These are phyloP conservation scores for Podarcis raffonei DNA, from an alignment of 2,113 vertebrate species.

Conservation along the genomic window DNA sequence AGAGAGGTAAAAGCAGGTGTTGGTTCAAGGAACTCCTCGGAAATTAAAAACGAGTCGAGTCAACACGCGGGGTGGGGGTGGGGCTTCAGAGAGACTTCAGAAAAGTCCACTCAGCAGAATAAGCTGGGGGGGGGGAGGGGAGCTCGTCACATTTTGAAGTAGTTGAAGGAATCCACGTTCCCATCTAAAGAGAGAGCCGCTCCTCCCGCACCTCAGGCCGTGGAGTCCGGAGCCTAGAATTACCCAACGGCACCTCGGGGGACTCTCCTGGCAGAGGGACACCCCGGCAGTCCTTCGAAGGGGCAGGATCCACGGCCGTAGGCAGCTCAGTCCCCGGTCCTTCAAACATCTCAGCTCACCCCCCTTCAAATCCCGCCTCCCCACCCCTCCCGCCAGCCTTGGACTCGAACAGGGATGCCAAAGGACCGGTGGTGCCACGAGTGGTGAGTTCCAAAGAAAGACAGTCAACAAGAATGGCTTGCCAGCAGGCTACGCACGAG, in stretches of 20 bases:
- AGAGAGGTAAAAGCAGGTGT: too few species aligned
- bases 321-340: neutral
- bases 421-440: neutral
- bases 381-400: too few species aligned
- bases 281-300: neutral
- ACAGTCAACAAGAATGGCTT: neutral
- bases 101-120: neutral
- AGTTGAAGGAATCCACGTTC: neutral
- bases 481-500: too few species aligned
- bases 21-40: neutral
- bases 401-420: neutral
- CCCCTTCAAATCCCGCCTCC: neutral
- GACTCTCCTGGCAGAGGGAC: neutral
- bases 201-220: neutral
- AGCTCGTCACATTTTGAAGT: neutral
- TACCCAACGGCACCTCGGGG: neutral
- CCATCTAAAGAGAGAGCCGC: neutral
- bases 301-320: fast-evolving
- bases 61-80: neutral
- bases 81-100: neutral
- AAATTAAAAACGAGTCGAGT: neutral
- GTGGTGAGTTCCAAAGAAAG: neutral
- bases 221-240: neutral
- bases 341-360: fast-evolving
- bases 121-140: neutral